A percentile compares a stretch with the other conserved stretches of the same genome.
Evolutionary conservation across 2,113 vertebrate genomes (phyloP).

Genomic region (Centropus bengalensis): DNA sequence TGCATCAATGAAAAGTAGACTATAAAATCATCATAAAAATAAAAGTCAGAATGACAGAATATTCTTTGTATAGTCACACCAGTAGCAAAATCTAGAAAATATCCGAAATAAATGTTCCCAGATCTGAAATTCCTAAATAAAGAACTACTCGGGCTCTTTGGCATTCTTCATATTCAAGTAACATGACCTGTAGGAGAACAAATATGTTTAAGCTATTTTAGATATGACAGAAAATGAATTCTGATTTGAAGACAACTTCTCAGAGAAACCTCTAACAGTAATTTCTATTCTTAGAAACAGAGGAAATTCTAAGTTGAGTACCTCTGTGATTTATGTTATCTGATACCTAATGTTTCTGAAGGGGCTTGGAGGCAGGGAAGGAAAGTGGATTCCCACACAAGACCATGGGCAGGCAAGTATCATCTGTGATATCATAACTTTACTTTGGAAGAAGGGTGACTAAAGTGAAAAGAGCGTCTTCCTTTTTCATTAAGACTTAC

Average conservation of each 20-base stretch:
- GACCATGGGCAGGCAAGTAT: neutral
- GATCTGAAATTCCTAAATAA: neutral
- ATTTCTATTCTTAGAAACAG: constrained; percentile 29
- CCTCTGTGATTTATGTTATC: neutral
- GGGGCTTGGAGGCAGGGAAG: neutral
- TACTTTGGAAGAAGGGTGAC: neutral
- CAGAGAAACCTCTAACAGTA: neutral
- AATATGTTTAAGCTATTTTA: constrained; percentile 10
- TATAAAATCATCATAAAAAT: neutral
- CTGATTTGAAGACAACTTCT: constrained; percentile 1
- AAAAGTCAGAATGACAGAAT: neutral
- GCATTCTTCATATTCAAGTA: neutral
- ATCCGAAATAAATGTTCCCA: neutral
- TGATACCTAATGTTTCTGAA: constrained; percentile 12
- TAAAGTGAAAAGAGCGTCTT: neutral
- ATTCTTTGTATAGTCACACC: neutral
- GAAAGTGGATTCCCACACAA: neutral
- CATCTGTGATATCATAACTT: neutral
- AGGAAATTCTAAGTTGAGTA: constrained; percentile 3
- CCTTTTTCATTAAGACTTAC: neutral
- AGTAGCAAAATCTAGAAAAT: neutral
- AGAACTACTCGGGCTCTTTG: neutral
- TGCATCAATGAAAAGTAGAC: neutral
- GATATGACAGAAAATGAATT: neutral
- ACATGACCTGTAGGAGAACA: neutral